Percentiles rank a stretch among this genome's conserved stretches.
Conservation (phyloP, 2,797 vertebrate genomes). For the Melanotaenia parkinsoni region DNA sequence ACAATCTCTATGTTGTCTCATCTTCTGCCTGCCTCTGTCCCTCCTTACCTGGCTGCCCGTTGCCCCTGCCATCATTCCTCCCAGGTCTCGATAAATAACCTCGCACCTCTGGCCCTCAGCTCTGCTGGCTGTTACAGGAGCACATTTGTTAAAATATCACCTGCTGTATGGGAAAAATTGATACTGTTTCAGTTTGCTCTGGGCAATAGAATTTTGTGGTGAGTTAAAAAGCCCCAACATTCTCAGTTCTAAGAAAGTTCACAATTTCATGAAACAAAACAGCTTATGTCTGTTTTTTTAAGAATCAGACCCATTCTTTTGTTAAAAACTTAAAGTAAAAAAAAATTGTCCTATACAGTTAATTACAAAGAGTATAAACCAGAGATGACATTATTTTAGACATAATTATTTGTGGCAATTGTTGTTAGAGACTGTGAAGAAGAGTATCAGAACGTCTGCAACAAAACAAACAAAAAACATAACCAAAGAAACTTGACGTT, state of each 20-base stretch:
- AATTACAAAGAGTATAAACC: neutral
- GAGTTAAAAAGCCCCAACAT: constrained; percentile 73
- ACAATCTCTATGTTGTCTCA: constrained; percentile 71
- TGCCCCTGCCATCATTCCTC: constrained; percentile 85
- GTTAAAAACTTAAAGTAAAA: constrained; percentile 22
- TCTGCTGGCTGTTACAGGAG: constrained; percentile 77
- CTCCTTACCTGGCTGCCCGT: constrained; percentile 78
- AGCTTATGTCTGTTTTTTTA: constrained; percentile 20
- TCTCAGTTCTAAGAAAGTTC: constrained; percentile 61
- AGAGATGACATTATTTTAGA: neutral
- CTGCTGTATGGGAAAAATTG: constrained; percentile 86
- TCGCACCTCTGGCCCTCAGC: constrained; percentile 77
- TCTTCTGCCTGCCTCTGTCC: constrained; percentile 64
- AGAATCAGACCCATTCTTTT: constrained; percentile 24
- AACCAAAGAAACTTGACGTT: neutral
- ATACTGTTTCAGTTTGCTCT: constrained; percentile 81
- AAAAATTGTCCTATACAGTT: neutral
- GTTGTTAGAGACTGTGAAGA: neutral
- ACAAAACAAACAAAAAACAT: neutral
- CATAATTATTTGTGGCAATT: neutral
- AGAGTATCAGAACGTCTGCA: neutral
- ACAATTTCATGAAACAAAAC: constrained; percentile 45
- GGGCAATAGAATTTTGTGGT: constrained; percentile 67
- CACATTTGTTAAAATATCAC: constrained; percentile 90
- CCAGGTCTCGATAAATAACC: constrained; percentile 88